Evolutionary conservation across 2,113 vertebrate genomes (phyloP).

Genomic region (Irena cyanogastra): DNA sequence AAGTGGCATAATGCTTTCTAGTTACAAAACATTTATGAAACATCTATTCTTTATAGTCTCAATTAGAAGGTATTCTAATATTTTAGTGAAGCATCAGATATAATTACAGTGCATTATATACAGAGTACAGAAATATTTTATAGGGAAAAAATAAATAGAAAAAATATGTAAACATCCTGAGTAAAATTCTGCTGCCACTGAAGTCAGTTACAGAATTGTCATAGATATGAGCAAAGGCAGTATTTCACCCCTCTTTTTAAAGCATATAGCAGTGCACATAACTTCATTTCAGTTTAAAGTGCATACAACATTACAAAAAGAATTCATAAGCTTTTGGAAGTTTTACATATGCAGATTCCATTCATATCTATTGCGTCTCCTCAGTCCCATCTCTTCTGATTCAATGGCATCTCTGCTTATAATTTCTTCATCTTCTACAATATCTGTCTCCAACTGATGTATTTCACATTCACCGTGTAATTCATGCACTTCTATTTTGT

Average conservation of each 20-base stretch:
- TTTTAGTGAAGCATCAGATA: not conserved
- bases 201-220: not conserved
- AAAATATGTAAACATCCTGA: slow-evolving; percentile 43
- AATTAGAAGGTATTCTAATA: not conserved
- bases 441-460: slow-evolving; percentile 31
- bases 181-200: slow-evolving; percentile 9
- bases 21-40: slow-evolving; percentile 13
- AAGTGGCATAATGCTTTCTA: not conserved
- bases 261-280: slow-evolving; percentile 11
- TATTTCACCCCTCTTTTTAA: slow-evolving; percentile 16
- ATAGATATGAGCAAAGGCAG: not conserved
- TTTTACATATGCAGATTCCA: slow-evolving; percentile 47
- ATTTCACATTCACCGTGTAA: slow-evolving; percentile 3
- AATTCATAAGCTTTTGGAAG: not conserved
- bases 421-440: slow-evolving; percentile 42
- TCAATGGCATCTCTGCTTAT: not conserved
- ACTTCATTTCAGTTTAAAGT: slow-evolving; percentile 51
- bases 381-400: slow-evolving; percentile 58
- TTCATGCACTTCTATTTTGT: slow-evolving; percentile 25
- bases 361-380: slow-evolving; percentile 77
- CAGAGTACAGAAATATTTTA: slow-evolving; percentile 45
- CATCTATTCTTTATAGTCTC: not conserved
- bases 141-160: slow-evolving; percentile 63
- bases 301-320: slow-evolving; percentile 13
- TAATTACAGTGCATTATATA: slow-evolving; percentile 43